Base-by-base conservation (phyloP, 2,113 vertebrate genomes). In the Oreochromis tanganicae region DNA sequence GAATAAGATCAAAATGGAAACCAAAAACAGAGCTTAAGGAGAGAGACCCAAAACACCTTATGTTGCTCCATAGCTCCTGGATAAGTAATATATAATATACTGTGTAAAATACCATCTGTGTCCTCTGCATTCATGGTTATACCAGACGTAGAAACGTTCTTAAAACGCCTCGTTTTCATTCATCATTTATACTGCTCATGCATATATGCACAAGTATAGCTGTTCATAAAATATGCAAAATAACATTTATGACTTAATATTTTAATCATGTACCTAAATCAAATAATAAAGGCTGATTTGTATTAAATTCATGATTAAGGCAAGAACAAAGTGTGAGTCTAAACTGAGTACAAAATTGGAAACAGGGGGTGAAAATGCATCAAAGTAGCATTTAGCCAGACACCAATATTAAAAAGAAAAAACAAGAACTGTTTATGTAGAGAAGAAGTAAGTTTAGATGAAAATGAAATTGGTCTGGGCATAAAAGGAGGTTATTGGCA, bases 221-320 rank as follows among this genome's bases (percentile, higher is more conserved):
- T 56, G 48, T 34, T 56, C 79, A 86, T 81, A 16, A 80, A 86
- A 81, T 81, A 81, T 81, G 52, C 52, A 73, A 86, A 86, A 73
- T 48, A 57, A 24, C 38, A 57, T 48, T 81, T 48, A 71, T 14
- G 55, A 21, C 19, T 21, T 63, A 68, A 86, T 81, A 32, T 80
- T 52, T 81, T 56, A 43, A 71, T 43, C 48, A 29, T 86, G 36
- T 48, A 41, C 57, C 32, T 79, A 55, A 85, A 68, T 50, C 57
- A 68, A 54, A 32, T 24, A 66, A 80, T 54, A 80, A 79, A 17
- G n/a, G 52, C 32, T 52, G 29, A 19, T 55, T 54, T 27, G 56
- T 34, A 38, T 54, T 59, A 66, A 38, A 32, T 34, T 78, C 56
- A 24, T 6, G 14, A 48, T 59, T 32, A 29, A 36, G 75, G 55